Evolutionary conservation across 53 echinoderm and acorn worm genomes (phyloP).

Genomic region (Echinometra lucunter): DNA sequence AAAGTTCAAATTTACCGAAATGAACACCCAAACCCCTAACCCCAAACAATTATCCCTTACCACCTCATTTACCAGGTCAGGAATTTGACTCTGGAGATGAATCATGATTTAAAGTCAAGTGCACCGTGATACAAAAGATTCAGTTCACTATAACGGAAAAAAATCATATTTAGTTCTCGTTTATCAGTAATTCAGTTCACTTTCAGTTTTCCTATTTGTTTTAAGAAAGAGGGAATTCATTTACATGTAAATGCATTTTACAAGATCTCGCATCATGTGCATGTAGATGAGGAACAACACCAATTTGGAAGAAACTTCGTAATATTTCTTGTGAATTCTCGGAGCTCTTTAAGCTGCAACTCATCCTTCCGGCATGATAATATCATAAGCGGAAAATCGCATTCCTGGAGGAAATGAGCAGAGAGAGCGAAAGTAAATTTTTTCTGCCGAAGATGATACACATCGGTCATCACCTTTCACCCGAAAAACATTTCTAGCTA

Average conservation of each 20-base stretch:
- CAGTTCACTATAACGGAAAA: background rate
- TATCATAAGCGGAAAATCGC: conserved; percentile 10
- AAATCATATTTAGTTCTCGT: background rate
- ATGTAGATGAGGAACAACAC: background rate
- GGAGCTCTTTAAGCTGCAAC: background rate
- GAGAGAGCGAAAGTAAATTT: background rate
- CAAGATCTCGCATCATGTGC: background rate
- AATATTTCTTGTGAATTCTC: background rate
- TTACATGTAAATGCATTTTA: too few relatives aligned
- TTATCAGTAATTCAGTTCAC: background rate
- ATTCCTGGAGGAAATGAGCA: background rate
- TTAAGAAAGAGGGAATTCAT: background rate
- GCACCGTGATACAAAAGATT: background rate
- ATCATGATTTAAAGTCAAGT: conserved; percentile 29
- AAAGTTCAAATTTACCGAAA: background rate
- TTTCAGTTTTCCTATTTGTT: background rate
- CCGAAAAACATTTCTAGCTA: background rate
- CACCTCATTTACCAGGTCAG: background rate
- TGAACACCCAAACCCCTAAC: background rate
- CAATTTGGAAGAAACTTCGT: background rate
- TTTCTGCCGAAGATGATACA: conserved; percentile 17
- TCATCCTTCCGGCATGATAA: conserved; percentile 15
- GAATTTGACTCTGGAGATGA: background rate
- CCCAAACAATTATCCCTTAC: background rate
- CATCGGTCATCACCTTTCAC: conserved; percentile 25